Percentiles rank a stretch among this genome's conserved stretches.
These are phyloP conservation scores for Intoshia linei DNA, from an alignment of 1,140 invertebrate genomes.

Conservation along the genomic window DNA sequence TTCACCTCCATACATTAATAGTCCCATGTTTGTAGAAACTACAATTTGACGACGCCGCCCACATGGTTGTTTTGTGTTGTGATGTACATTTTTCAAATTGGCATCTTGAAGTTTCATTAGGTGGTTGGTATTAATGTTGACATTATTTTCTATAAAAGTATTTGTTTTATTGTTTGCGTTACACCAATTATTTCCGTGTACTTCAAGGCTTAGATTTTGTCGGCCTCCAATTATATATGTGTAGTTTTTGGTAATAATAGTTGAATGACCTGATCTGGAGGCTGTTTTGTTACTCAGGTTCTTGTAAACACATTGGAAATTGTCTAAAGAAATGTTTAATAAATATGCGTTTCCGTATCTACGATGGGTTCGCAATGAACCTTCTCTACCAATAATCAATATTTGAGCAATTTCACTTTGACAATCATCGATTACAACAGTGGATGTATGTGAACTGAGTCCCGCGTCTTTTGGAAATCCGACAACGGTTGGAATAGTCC, in stretches of 20 bases:
- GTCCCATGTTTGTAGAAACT: constrained; percentile 6
- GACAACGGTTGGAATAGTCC: constrained; percentile 8
- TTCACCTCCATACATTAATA: constrained; percentile 16
- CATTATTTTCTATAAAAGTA: constrained; percentile 1
- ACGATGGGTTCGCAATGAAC: constrained; percentile 13
- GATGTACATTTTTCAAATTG: constrained; percentile 4
- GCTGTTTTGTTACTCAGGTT: constrained; percentile 10
- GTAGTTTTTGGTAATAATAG: constrained; percentile 9
- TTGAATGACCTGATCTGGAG: constrained; percentile 18
- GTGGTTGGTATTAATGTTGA: neutral
- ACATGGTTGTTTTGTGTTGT: constrained; percentile 11
- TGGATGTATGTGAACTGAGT: constrained; percentile 16
- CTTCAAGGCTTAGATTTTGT: constrained; percentile 13
- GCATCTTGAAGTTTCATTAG: constrained; percentile 5
- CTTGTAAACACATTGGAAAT: constrained; percentile 9
- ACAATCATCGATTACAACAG: constrained; percentile 8
- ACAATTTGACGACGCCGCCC: constrained; percentile 14
- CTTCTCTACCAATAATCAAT: constrained; percentile 17
- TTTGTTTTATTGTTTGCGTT: no score
- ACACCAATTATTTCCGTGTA: constrained; percentile 7
- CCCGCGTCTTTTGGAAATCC: constrained; percentile 17
- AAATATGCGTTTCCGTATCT: constrained; percentile 14
- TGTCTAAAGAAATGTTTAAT: constrained; percentile 9
- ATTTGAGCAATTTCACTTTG: no score
- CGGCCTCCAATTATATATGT: constrained; percentile 16